Percentiles rank a stretch among this genome's conserved stretches.
These are phyloP conservation scores for Apantesis nais DNA, from an alignment of 2,888 invertebrate species.

Conservation along the genomic window DNA sequence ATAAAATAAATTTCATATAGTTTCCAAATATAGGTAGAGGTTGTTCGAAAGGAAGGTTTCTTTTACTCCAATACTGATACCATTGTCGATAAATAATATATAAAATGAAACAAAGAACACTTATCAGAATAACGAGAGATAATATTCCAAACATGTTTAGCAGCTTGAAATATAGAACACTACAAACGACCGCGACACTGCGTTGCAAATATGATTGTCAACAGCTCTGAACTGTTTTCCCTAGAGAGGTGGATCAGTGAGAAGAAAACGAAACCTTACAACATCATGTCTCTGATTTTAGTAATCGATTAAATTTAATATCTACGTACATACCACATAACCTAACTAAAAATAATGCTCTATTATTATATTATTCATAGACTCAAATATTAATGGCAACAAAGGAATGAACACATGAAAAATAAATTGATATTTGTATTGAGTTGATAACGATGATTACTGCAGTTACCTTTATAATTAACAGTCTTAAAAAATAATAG, in stretches of 20 bases:
- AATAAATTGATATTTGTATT: not conserved
- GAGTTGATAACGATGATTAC: too few species aligned
- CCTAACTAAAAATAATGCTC: too few species aligned
- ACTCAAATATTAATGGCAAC: too few species aligned
- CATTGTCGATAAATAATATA: not conserved
- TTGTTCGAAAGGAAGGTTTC: conserved; percentile 50
- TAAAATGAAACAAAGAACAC: not conserved
- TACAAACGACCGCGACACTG: not conserved
- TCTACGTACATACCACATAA: too few species aligned
- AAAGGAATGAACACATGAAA: not conserved
- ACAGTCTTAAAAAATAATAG: too few species aligned
- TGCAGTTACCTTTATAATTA: too few species aligned
- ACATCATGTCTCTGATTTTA: not conserved
- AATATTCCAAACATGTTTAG: not conserved
- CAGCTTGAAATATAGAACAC: not conserved
- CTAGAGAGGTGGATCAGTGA: not conserved
- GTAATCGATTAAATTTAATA: not conserved
- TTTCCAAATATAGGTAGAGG: conserved; percentile 59
- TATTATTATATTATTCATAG: too few species aligned
- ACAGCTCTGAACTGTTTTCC: not conserved
- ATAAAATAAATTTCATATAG: conserved; percentile 51
- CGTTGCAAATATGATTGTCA: not conserved
- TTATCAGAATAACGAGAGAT: not conserved
- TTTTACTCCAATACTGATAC: conserved; percentile 56
- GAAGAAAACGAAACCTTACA: not conserved